Evolutionary conservation across 2,888 invertebrate species (phyloP), one percentile per base, ranked within the genome.

Genomic region (Biston betularia): DNA sequence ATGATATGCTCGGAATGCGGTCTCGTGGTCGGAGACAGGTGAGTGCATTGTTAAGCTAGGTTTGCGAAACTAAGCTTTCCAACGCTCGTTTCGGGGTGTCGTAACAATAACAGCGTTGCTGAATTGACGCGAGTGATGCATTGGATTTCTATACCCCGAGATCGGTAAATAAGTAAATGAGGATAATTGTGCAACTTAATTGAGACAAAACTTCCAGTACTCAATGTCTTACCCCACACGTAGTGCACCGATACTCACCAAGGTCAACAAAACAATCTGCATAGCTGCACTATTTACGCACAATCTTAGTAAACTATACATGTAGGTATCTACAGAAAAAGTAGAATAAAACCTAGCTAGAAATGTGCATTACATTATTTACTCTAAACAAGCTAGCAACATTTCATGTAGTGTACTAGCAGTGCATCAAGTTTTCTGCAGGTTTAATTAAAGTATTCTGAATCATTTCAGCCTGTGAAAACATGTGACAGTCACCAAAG

Each of bases 1-100:
- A 98, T 99, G 95, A 98, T 99, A 81, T 99, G 99, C 89, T 98
- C 99, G 38, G 98, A 99, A 94, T 99, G 99, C 94, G 99, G 99
- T n/a, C 95, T 99, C 67, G 99, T 99, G 57, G 99, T 99, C 34
- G 99, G 99, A 12, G 99, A 99, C 93, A 96, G 98, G 98, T 98
- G 94, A 87, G 83, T 82, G 71, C 70, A 72, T 73, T 75, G 79
- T 83, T 81, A 80, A 74, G 79, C 78, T 85, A 85, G 76, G 74
- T 86, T 83, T 86, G 75, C 84, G 84, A 88, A 87, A 85, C 73
- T 63, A 70, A 79, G 81, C 82, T 85, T 84, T 86, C 79, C 79
- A 81, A 64, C 69, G 70, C 66, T 72, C 75, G 71, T 71, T 72
- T 65, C 64, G 63, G 46, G 70, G 71, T 83, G 78, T 81, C 77